These are phyloP conservation scores for Allacma fusca DNA, from an alignment of 2,888 invertebrate genomes.

Conservation along the genomic window DNA sequence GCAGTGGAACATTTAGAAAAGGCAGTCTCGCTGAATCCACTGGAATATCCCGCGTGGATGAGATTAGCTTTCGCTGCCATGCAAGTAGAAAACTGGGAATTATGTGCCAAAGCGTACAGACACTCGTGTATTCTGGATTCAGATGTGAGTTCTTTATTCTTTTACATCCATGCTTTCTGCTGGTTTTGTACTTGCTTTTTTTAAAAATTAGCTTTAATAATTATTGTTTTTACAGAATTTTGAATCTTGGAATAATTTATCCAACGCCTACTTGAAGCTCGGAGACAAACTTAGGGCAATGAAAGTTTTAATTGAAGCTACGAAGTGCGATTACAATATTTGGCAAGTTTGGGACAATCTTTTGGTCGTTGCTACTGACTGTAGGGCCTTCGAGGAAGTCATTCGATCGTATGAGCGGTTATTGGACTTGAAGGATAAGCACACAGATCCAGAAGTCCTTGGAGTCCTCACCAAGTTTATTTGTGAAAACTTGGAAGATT, in stretches of 20 bases:
- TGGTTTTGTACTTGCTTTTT: not conserved
- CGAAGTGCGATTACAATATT: constrained; percentile 82
- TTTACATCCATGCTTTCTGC: not conserved
- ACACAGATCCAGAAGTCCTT: constrained; percentile 79
- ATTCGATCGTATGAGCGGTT: constrained; percentile 85
- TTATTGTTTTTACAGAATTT: constrained; percentile 72
- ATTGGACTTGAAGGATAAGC: constrained; percentile 80
- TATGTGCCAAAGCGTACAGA: constrained; percentile 84
- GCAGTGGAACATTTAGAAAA: constrained; percentile 82
- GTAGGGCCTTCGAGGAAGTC: constrained; percentile 82
- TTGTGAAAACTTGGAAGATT: constrained; percentile 71
- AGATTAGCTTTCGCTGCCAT: constrained; percentile 86
- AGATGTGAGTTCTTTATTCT: constrained; percentile 65
- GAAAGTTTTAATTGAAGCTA: constrained; percentile 83
- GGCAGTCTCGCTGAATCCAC: constrained; percentile 83
- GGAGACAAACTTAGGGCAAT: constrained; percentile 87
- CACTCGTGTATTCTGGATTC: constrained; percentile 86
- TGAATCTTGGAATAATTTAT: constrained; percentile 98
- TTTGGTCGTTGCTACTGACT: constrained; percentile 84
- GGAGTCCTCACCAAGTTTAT: constrained; percentile 77
- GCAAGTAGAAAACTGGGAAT: constrained; percentile 78
- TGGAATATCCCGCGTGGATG: constrained; percentile 88
- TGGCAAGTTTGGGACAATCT: constrained; percentile 98
- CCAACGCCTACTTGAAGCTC: constrained; percentile 88
- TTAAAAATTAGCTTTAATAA: not conserved